Conservation (phyloP, 2,113 vertebrate genomes). For the Pomatostomus ruficeps region DNA sequence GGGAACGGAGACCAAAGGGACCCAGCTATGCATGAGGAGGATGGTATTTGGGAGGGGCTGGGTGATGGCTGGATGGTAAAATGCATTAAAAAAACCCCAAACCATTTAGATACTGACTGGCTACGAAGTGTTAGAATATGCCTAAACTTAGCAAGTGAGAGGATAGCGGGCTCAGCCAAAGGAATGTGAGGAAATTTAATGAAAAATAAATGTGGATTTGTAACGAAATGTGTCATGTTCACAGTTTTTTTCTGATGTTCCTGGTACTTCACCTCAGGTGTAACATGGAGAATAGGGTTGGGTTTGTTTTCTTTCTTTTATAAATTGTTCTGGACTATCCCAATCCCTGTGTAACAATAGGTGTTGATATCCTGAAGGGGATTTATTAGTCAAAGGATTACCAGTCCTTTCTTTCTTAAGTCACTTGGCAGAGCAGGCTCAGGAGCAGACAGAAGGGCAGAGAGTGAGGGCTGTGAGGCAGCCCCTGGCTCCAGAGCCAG, state of each 20-base stretch:
- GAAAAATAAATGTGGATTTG: neutral
- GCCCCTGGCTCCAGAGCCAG: rapidly evolving
- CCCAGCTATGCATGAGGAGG: neutral
- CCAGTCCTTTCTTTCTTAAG: neutral
- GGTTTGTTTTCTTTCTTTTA: neutral
- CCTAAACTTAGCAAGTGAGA: neutral
- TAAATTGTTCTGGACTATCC: neutral
- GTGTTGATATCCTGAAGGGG: neutral
- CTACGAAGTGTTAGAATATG: neutral
- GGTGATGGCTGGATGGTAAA: neutral
- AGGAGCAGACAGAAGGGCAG: neutral
- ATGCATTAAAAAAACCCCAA: neutral
- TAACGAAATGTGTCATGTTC: neutral
- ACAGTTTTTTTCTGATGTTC: neutral
- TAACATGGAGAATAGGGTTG: neutral
- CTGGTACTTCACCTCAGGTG: neutral
- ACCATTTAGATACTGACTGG: neutral
- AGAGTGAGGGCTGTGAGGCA: neutral
- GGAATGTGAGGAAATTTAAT: neutral
- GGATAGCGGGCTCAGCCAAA: neutral
- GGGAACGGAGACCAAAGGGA: neutral
- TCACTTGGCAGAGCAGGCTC: neutral
- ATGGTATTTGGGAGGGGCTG: neutral
- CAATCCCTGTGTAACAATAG: neutral
- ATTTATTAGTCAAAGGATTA: neutral